Percentiles rank a stretch among this genome's conserved stretches.
Conservation (phyloP, 1,140 invertebrate species). For the Drosophila erecta region DNA sequence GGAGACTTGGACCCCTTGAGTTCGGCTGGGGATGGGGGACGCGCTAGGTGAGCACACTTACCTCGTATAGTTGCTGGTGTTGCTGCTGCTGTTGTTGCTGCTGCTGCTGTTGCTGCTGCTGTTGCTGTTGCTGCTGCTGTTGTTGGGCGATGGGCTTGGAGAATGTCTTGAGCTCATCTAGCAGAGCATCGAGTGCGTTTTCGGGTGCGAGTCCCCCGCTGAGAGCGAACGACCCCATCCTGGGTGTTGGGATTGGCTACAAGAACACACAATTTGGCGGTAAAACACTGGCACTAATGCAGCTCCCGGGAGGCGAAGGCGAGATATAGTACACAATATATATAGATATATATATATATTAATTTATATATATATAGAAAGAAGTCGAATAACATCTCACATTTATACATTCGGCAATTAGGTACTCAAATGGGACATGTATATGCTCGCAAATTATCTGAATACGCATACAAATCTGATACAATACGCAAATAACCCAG, state of each 20-base stretch:
- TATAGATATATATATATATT: conserved; percentile 16
- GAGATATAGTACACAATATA: conserved; percentile 40
- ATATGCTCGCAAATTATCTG: conserved; percentile 51
- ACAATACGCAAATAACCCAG: conserved; percentile 27
- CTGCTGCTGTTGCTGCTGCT: conserved; percentile 61
- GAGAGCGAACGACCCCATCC: conserved; percentile 88
- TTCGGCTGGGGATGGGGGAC: conserved; percentile 1
- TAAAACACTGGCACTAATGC: conserved; percentile 11
- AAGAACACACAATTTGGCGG: conserved; percentile 43
- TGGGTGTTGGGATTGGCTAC: conserved; percentile 85
- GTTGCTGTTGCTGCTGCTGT: conserved; percentile 64
- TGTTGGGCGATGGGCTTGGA: conserved; percentile 87
- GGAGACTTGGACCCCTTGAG: conserved; percentile 30
- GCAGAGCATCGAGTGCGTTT: conserved; percentile 97
- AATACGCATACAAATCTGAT: conserved; percentile 14
- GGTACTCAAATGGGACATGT: conserved; percentile 41
- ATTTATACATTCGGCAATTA: conserved; percentile 24
- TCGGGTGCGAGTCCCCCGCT: conserved; percentile 90
- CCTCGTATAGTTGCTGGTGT: conserved; percentile 63
- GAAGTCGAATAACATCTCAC: conserved; percentile 14
- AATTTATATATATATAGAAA: conserved; percentile 51
- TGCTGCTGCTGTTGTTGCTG: conserved; percentile 50
- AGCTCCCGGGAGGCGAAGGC: conserved; percentile 18
- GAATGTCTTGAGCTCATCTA: conserved; percentile 96
- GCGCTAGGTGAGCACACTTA: conserved; percentile 23